Conservation (phyloP, 2,797 vertebrate genomes). For the Sebastiscus tertius region DNA sequence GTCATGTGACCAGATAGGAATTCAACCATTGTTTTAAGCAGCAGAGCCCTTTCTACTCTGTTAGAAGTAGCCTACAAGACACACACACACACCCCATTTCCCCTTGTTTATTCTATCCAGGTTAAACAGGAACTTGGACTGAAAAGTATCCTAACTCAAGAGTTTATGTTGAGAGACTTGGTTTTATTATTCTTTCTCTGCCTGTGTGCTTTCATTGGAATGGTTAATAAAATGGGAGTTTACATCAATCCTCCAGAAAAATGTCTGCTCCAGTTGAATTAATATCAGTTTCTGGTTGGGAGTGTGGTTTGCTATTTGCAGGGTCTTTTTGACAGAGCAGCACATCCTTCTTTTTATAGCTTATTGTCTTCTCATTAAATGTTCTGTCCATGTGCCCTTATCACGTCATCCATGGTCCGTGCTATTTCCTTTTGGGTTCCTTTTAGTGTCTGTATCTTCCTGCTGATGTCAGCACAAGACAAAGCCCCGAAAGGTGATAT, state of each 20-base stretch:
- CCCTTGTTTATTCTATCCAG: slow-evolving; percentile 53
- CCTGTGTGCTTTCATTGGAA: slow-evolving; percentile 24
- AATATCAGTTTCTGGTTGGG: not conserved
- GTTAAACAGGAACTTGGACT: slow-evolving; percentile 59
- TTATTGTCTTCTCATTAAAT: slow-evolving; percentile 26
- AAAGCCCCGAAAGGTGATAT: not conserved
- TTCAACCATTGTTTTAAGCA: slow-evolving; percentile 79
- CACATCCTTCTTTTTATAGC: slow-evolving; percentile 31
- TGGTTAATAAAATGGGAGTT: slow-evolving; percentile 3
- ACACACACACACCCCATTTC: slow-evolving; percentile 10
- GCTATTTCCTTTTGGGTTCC: slow-evolving; percentile 26
- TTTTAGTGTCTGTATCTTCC: slow-evolving; percentile 7
- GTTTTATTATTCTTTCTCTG: slow-evolving; percentile 16
- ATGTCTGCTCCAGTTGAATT: not conserved
- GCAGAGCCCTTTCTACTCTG: slow-evolving; percentile 57
- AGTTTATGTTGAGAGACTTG: slow-evolving; percentile 40
- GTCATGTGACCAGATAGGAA: slow-evolving; percentile 82
- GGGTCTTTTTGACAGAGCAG: not conserved
- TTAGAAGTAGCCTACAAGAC: slow-evolving; percentile 34
- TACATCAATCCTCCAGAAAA: not conserved
- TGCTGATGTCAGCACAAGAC: slow-evolving; percentile 21
- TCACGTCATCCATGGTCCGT: not conserved
- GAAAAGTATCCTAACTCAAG: slow-evolving; percentile 38
- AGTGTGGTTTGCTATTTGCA: not conserved
- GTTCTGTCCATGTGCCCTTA: not conserved